Base-by-base conservation (phyloP, 92 coral and sea anemone species). In the Metridium senile region DNA sequence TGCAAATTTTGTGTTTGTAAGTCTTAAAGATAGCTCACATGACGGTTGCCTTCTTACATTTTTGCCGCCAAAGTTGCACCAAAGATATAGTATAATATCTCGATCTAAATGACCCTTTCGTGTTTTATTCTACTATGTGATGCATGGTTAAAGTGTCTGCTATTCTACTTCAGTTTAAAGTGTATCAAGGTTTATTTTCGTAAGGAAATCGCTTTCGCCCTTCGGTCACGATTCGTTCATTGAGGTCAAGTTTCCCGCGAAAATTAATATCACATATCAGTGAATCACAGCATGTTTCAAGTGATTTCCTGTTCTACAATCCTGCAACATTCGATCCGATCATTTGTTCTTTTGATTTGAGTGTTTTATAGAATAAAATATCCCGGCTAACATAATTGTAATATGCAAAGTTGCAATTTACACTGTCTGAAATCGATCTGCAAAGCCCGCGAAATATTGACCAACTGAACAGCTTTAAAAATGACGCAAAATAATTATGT, bases 201-300 rank as follows among this genome's bases (percentile, higher is more conserved):
- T 21, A 54, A 21, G 59, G 59, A 54, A 61, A 61, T 61, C 66
- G 32, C 17, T 61, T 61, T 23, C 4, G 29, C 66, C 7, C 23
- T 61, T 23, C 33, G 31, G 33, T 61, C 4, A 61, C 66, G 33
- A 22, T 21, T 27, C 13, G 32, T 26, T 61, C 59, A 61, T 26
- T 1, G 66, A 61, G 66, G 61, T 21, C 66, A 61, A 2, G 2
- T n/a, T 26, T 61, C 66, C 66, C 66, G 66, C 66, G 66, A 61
- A 61, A 61, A 61, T 11, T 26, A 11, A 61, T 61, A 61, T 26
- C 31, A 61, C 7, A 26, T 61, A 18, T 22, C 3, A 22, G 3
- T 2, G n/a, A 2, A 9, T 54, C 61, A n/a, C 61, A 54, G 61
- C 66, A 61, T 61, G 66, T 22, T n/a, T n/a, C n/a, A n/a, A n/a